Conservation (phyloP, 2,113 vertebrate genomes). For the Antennarius striatus region DNA sequence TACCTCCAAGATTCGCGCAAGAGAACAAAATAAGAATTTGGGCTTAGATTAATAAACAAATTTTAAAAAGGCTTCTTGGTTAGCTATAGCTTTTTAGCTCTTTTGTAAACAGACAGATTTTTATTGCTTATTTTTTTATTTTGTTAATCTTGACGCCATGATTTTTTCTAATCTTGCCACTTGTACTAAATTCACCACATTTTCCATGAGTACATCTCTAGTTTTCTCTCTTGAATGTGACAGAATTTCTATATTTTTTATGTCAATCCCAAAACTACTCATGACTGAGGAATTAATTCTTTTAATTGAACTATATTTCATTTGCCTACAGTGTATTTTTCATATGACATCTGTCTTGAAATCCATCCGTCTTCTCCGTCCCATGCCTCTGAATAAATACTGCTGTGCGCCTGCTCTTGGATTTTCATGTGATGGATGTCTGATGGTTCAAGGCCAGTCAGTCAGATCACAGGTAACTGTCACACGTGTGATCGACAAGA, state of each 20-base stretch:
- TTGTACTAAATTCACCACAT: too few relatives aligned
- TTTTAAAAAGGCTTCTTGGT: background rate
- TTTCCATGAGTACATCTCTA: background rate
- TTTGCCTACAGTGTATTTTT: background rate
- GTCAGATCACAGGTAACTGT: slow-evolving; percentile 45
- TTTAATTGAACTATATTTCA: background rate
- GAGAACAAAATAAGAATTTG: too few relatives aligned
- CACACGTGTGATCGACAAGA: slow-evolving; percentile 50
- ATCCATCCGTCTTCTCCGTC: background rate
- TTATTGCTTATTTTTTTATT: background rate
- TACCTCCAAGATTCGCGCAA: too few relatives aligned
- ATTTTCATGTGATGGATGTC: slow-evolving; percentile 50
- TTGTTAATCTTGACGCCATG: too few relatives aligned
- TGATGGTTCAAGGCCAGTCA: slow-evolving; percentile 44
- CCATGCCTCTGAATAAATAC: background rate
- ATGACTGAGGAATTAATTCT: too few relatives aligned
- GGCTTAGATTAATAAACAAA: too few relatives aligned
- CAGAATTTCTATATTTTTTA: background rate
- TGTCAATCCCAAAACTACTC: too few relatives aligned
- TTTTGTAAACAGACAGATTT: background rate
- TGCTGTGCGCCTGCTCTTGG: slow-evolving; percentile 11
- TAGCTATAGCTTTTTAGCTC: too few relatives aligned
- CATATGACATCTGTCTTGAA: background rate
- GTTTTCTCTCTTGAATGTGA: background rate
- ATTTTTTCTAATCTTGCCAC: too few relatives aligned